phyloP scores from a whole-genome alignment of 2,113 vertebrate genomes.

The Lagenorhynchus albirostris region DNA sequence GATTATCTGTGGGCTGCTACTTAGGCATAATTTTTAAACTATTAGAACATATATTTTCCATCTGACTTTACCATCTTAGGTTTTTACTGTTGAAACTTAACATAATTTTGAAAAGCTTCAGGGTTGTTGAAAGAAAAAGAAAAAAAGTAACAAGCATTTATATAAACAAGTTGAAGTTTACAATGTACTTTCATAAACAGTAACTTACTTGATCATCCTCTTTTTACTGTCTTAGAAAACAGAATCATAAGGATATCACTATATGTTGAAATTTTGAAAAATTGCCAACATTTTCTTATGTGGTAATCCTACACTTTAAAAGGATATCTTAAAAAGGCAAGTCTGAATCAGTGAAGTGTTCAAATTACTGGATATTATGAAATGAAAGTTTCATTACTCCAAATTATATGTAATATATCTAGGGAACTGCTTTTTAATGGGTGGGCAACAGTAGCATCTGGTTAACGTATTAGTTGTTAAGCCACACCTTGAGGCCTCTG shows the following conservation, averaged over 20 bases:
- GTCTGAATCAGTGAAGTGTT: neutral
- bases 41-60: constrained; percentile 28
- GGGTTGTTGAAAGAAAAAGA: constrained; percentile 7
- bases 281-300: neutral
- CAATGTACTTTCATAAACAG: neutral
- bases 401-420: neutral
- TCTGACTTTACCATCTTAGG: constrained; percentile 26
- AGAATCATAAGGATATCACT: neutral
- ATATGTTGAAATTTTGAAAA: neutral
- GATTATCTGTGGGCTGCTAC: constrained; percentile 37
- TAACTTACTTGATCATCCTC: neutral
- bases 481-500: neutral
- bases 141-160: constrained; percentile 15
- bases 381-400: constrained; percentile 12
- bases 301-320: neutral
- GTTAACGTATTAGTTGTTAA: neutral
- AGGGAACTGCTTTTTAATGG: neutral
- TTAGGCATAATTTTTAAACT: constrained; percentile 35
- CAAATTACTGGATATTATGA: neutral
- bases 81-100: constrained; percentile 23
- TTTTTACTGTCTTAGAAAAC: neutral
- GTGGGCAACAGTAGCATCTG: neutral
- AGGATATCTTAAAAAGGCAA: neutral
- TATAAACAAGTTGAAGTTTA: constrained; percentile 19
- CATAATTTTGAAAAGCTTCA: constrained; percentile 28